These are phyloP conservation scores for Amphipoea lucens DNA, from an alignment of 2,888 invertebrate genomes.

Conservation along the genomic window DNA sequence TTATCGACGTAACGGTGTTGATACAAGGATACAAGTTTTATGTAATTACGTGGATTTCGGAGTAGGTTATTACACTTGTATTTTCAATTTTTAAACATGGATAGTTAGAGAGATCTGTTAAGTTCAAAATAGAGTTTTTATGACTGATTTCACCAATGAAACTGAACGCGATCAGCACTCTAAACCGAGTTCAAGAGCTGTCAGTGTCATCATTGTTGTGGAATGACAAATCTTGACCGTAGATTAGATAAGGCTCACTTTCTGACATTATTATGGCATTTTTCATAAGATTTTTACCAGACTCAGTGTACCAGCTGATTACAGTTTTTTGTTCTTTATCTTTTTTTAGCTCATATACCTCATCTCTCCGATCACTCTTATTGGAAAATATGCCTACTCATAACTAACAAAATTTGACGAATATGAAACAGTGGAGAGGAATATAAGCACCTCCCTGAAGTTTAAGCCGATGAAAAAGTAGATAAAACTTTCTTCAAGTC, in stretches of 20 bases:
- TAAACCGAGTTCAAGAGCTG: no score
- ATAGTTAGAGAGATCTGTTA: neutral
- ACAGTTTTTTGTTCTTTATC: neutral
- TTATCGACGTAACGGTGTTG: slow-evolving; percentile 43
- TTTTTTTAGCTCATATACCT: neutral
- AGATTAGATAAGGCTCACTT: neutral
- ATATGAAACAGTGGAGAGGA: neutral
- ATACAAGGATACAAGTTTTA: neutral
- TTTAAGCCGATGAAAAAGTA: neutral
- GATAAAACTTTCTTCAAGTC: neutral
- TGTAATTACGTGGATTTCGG: slow-evolving; percentile 29
- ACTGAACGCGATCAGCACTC: no score
- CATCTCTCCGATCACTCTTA: neutral
- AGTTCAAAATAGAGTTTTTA: neutral
- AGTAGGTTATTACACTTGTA: neutral
- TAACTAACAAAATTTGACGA: neutral
- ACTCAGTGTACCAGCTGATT: neutral
- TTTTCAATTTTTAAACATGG: slow-evolving; percentile 9
- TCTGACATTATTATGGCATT: neutral
- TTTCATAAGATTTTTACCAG: neutral
- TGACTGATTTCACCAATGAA: neutral
- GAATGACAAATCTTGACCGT: no score
- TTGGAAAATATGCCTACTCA: no score
- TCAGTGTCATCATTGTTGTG: no score
- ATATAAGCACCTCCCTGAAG: neutral